These are phyloP conservation scores for Chlorocebus sabaeus DNA, from an alignment of 2,113 vertebrate species.

Conservation along the genomic window DNA sequence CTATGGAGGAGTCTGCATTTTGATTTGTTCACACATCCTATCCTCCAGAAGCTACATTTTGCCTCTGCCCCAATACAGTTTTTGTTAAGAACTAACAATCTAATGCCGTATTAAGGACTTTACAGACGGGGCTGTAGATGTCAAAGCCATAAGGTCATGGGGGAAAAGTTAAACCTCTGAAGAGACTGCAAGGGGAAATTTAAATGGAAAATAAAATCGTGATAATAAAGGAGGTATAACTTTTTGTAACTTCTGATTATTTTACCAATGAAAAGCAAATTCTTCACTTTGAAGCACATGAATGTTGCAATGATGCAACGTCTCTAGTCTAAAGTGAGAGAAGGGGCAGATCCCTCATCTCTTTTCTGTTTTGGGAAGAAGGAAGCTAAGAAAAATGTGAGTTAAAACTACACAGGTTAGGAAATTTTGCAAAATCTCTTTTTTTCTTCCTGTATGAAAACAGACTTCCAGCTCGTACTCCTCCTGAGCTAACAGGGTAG, in stretches of 20 bases:
- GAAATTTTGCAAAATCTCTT: neutral
- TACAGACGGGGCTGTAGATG: neutral
- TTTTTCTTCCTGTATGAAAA: neutral
- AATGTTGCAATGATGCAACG: neutral
- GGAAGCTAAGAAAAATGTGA: neutral
- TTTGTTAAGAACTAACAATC: neutral
- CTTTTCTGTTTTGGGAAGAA: neutral
- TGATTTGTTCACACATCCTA: accelerated
- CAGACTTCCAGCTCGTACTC: neutral
- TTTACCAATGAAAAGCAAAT: neutral
- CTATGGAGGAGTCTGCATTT: accelerated
- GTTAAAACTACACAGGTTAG: neutral
- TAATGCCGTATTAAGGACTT: neutral
- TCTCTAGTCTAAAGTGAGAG: neutral
- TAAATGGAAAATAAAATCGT: neutral
- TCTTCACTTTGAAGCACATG: neutral
- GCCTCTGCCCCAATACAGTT: neutral
- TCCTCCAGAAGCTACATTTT: neutral
- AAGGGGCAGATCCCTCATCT: neutral
- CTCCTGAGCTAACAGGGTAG: slow-evolving; percentile 34
- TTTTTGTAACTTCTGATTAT: neutral
- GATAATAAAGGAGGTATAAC: neutral
- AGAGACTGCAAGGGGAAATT: neutral
- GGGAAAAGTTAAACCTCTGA: neutral
- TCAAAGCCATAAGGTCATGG: neutral